A percentile compares a stretch with the other conserved stretches of the same genome.
Evolutionary conservation across 37 sponge, comb jelly and placozoan genomes (phyloP).

Genomic region (Crambe crambe): DNA sequence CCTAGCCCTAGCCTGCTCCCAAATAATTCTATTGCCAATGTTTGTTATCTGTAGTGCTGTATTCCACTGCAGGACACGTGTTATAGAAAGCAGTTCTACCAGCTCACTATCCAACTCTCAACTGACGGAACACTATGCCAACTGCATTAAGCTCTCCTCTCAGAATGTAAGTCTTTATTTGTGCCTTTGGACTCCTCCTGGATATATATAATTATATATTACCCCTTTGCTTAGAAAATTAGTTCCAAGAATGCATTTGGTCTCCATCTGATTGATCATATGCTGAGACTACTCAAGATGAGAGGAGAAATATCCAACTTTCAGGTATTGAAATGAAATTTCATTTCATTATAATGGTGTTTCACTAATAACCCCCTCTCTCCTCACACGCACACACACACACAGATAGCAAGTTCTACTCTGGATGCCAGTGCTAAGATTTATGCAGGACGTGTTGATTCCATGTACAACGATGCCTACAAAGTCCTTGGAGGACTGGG

Average conservation of each 20-base stretch:
- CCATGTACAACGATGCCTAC: constrained; percentile 89
- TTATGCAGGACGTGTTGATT: constrained; percentile 97
- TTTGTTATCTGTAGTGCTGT: too few species aligned
- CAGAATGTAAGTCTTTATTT: constrained; percentile 82
- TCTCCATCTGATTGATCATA: constrained; percentile 93
- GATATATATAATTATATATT: background rate
- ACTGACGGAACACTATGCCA: constrained; percentile 89
- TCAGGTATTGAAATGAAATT: constrained; percentile 66
- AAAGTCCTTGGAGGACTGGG: constrained; percentile 89
- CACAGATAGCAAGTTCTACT: constrained; percentile 94
- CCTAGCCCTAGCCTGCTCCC: too few species aligned
- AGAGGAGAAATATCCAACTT: constrained; percentile 88
- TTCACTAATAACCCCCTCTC: background rate
- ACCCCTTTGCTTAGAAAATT: constrained; percentile 74
- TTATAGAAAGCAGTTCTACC: background rate
- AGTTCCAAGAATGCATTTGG: constrained; percentile 99
- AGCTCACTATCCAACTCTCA: constrained; percentile 68
- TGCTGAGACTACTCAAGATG: constrained; percentile 76
- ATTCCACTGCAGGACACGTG: background rate
- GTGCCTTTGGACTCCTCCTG: too few species aligned
- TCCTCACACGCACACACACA: too few species aligned
- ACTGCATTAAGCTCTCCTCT: constrained; percentile 95
- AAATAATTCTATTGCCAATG: background rate
- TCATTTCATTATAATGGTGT: background rate
- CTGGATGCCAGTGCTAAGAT: constrained; percentile 99